These are phyloP conservation scores for Cerceris rybyensis DNA, from an alignment of 2,888 invertebrate genomes.

Conservation along the genomic window DNA sequence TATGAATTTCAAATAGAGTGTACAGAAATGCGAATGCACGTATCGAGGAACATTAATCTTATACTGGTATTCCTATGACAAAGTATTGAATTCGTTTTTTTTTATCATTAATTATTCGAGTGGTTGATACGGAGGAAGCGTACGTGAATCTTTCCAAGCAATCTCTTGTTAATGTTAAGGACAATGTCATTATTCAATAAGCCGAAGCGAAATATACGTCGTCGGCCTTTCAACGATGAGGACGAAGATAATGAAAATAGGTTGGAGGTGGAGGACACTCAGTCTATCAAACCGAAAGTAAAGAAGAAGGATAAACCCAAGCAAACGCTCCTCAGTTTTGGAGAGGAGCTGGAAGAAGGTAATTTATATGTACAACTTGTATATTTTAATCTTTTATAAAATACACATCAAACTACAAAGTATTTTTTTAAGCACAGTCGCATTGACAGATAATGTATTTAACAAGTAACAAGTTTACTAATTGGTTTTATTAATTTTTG, in stretches of 20 bases:
- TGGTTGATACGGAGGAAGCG: constrained; percentile 9
- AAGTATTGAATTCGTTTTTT: constrained; percentile 17
- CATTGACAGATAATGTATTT: no score
- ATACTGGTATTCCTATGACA: neutral
- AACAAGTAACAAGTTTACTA: no score
- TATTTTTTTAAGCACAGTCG: neutral
- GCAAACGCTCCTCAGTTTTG: constrained; percentile 91
- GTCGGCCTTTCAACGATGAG: constrained; percentile 87
- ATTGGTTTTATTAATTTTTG: no score
- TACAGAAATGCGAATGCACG: neutral
- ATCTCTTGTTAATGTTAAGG: constrained; percentile 47
- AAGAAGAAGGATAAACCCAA: constrained; percentile 83
- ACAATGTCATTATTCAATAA: constrained; percentile 93
- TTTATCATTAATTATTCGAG: constrained; percentile 15
- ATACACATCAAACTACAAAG: neutral
- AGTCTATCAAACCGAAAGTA: constrained; percentile 82
- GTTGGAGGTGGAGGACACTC: constrained; percentile 81
- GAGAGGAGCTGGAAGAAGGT: constrained; percentile 83
- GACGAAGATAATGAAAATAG: constrained; percentile 87
- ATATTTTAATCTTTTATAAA: neutral
- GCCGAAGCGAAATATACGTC: constrained; percentile 92
- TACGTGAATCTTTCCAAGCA: constrained; percentile 24
- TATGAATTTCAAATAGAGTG: constrained; percentile 22
- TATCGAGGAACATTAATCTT: constrained; percentile 6
- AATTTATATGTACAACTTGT: constrained; percentile 24